Evolutionary conservation across 2,888 invertebrate genomes (phyloP).

Genomic region (Nebria salina): DNA sequence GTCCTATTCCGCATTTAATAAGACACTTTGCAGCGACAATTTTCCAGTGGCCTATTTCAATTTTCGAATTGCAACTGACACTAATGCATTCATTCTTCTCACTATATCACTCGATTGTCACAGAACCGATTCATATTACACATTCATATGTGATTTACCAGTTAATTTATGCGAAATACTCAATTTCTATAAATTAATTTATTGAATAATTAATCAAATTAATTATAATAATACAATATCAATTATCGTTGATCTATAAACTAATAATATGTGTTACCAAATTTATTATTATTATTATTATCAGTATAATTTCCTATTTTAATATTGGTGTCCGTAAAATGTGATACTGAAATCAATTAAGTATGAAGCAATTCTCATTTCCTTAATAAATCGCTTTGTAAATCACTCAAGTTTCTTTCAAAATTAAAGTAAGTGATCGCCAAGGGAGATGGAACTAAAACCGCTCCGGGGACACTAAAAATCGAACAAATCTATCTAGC

Average conservation of each 20-base stretch:
- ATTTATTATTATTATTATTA: too few species aligned
- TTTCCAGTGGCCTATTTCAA: background rate
- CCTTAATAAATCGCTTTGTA: background rate
- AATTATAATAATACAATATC: too few species aligned
- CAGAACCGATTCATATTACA: too few species aligned
- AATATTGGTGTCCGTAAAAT: too few species aligned
- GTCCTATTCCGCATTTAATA: constrained; percentile 7
- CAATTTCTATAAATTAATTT: too few species aligned
- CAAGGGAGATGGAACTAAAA: background rate
- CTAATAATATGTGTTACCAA: too few species aligned
- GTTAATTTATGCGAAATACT: background rate
- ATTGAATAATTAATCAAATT: too few species aligned
- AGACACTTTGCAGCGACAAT: background rate
- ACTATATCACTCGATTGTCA: constrained; percentile 22
- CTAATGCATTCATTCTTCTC: constrained; percentile 43
- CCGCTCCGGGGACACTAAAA: background rate
- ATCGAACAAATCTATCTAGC: background rate
- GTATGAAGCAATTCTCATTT: background rate
- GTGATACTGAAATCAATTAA: too few species aligned
- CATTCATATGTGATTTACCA: background rate
- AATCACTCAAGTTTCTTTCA: background rate
- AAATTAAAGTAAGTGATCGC: background rate
- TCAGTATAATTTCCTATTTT: too few species aligned
- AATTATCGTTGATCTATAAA: too few species aligned
- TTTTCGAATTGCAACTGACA: constrained; percentile 33